Conservation (phyloP, 1,140 invertebrate species). For the Anadara kagoshimensis region DNA sequence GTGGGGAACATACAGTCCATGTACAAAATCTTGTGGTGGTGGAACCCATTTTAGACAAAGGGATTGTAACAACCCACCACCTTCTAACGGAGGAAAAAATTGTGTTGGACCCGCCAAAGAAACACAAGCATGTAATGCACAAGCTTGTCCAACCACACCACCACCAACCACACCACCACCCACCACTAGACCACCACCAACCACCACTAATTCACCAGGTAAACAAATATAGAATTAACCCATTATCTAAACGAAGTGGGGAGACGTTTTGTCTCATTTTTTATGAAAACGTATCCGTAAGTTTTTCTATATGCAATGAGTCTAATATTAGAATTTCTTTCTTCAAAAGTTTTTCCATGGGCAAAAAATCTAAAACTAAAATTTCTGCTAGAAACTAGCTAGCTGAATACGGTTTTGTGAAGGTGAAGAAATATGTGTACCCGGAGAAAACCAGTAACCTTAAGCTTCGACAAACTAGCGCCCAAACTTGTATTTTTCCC, state of each 20-base stretch:
- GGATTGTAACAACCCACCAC: conserved; percentile 49
- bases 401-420: too few species aligned
- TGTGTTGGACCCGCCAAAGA: conserved; percentile 78
- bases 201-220: conserved; percentile 36
- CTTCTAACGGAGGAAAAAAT: conserved; percentile 50
- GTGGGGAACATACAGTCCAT: conserved; percentile 87
- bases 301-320: too few species aligned
- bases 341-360: too few species aligned
- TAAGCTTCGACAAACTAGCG: too few species aligned
- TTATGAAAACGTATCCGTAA: too few species aligned
- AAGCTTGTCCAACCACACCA: conserved; percentile 74
- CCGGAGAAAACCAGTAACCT: too few species aligned
- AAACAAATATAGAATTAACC: background rate
- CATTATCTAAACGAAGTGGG: background rate
- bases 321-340: too few species aligned
- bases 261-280: too few species aligned
- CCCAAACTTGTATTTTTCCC: too few species aligned
- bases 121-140: conserved; percentile 82
- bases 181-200: conserved; percentile 23
- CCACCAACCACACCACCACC: conserved; percentile 40
- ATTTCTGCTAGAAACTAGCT: too few species aligned
- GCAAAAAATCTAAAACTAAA: too few species aligned
- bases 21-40: conserved; percentile 91
- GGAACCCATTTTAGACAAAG: conserved; percentile 82
- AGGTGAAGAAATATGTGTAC: too few species aligned